These are phyloP conservation scores for Phymorhynchus buccinoides DNA, from an alignment of 1,140 invertebrate genomes.

Conservation along the genomic window DNA sequence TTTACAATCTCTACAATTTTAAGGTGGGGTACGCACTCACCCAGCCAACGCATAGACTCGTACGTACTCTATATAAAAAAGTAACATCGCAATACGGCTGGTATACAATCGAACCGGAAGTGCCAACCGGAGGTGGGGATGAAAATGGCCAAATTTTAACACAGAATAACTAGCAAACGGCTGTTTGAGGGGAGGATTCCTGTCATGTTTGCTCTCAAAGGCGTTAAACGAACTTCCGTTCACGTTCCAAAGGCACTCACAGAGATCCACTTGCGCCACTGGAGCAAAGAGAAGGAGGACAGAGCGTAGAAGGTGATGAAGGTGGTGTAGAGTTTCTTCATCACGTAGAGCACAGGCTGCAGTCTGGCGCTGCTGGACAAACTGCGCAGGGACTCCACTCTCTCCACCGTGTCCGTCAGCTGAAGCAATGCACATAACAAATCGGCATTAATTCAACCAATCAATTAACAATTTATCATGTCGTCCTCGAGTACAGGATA, in stretches of 20 bases:
- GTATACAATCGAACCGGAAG: too few relatives aligned
- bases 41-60: too few relatives aligned
- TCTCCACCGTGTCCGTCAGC: slow-evolving; percentile 65
- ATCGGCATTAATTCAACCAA: not conserved
- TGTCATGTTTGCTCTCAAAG: too few relatives aligned
- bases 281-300: slow-evolving; percentile 84
- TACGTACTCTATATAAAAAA: slow-evolving; percentile 23
- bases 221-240: not conserved
- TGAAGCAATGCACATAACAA: slow-evolving; percentile 62
- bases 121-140: too few relatives aligned
- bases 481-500: not conserved
- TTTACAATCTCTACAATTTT: too few relatives aligned
- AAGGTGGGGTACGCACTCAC: too few relatives aligned
- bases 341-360: slow-evolving; percentile 71
- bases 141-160: not conserved
- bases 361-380: slow-evolving; percentile 59
- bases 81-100: not conserved
- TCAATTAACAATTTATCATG: not conserved
- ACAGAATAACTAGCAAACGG: not conserved
- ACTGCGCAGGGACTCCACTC: slow-evolving; percentile 69
- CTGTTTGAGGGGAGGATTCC: too few relatives aligned
- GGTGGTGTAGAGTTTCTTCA: slow-evolving; percentile 84
- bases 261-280: slow-evolving; percentile 76
- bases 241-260: slow-evolving; percentile 51
- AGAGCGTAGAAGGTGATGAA: slow-evolving; percentile 90